Base-by-base conservation (phyloP, 2,113 vertebrate genomes). In the Electrona antarctica region DNA sequence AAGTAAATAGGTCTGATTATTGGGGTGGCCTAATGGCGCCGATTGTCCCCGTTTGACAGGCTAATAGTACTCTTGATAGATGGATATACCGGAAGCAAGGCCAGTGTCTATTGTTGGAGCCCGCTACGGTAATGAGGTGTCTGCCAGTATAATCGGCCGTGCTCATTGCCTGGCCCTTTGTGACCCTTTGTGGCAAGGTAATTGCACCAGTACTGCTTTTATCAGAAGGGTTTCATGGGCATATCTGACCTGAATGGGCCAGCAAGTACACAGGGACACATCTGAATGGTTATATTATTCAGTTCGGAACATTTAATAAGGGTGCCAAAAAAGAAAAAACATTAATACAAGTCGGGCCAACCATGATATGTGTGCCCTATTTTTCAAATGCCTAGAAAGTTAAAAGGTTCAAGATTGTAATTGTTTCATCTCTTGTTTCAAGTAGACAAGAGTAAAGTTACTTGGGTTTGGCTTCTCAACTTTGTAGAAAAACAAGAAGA, bases 51-150 rank as follows among this genome's bases (percentile, higher is more conserved):
- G 64, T 87, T 89, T 92, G 92, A 92, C 89, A 87, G 81, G 88
- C 81, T 92, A 92, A 93, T 93, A 86, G 87, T 74, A 77, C 81
- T 69, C 87, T 86, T 92, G 92, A 93, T 87, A 87, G 89, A 93
- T 90, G 85, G 91, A 91, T 85, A 84, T 85, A 86, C 88, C 86
- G 80, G 79, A 81, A 81, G 85, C 74, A 79, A 84, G 84, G 73
- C 73, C 76, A 58, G 61, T 78, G 45, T 81, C 88, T 79, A 88
- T 93, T 93, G 92, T 93, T 88, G 82, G 85, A 64, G 80, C 82
- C 79, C 60, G 61, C 70, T 65, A 68, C 77, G 51, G 74, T 93
- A 93, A 93, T 93, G 91, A 93, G 89, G 88, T 89, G 83, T 90
- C 88, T 87, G 87, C 87, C 77, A 73, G 87, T 91, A 21, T 21